Conservation (phyloP, 2,113 vertebrate genomes). For the Crocuta crocuta region DNA sequence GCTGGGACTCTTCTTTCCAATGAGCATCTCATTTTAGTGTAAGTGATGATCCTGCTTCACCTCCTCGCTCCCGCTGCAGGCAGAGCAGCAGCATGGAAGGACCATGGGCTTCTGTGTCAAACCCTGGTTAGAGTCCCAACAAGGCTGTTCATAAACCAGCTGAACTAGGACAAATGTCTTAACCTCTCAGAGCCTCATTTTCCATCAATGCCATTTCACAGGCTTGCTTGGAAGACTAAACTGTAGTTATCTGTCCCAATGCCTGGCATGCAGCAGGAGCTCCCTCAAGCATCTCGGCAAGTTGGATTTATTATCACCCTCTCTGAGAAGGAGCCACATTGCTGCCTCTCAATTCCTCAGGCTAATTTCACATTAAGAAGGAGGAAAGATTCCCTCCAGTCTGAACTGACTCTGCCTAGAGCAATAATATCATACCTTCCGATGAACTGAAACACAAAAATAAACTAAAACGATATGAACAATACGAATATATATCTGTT, state of each 20-base stretch:
- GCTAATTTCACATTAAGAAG: background rate
- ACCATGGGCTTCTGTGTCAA: background rate
- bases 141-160: background rate
- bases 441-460: background rate
- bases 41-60: background rate
- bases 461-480: background rate
- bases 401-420: background rate
- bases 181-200: background rate
- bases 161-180: background rate
- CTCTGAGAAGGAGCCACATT: background rate
- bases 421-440: background rate
- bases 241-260: background rate
- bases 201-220: background rate
- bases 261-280: background rate
- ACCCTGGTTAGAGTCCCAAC: background rate
- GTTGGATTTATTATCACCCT: background rate
- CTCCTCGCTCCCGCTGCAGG: background rate
- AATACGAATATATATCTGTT: background rate
- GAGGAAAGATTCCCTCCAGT: background rate
- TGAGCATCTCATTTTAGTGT: background rate
- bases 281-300: background rate
- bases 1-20: background rate
- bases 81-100: background rate
- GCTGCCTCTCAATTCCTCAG: background rate
- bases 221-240: background rate